Evolutionary conservation across 2,888 invertebrate genomes (phyloP), one percentile per base, ranked within the genome.

Genomic region (Gibbula magus): DNA sequence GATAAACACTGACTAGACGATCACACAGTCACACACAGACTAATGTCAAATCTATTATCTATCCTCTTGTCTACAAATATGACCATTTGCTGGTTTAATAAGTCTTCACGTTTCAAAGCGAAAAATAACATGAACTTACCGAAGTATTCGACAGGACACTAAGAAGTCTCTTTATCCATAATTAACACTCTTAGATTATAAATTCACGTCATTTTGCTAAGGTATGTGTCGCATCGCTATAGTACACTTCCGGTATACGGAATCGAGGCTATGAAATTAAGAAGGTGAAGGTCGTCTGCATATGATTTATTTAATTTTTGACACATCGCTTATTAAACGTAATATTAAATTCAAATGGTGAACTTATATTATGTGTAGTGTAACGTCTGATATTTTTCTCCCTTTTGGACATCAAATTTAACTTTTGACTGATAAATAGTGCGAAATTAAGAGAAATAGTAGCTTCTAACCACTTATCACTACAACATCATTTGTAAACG

Each of bases 131-230:
- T 45, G 13, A 45, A 45, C 45, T 45, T 45, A 45, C 45, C 45
- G 45, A 45, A 45, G 13, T 45, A 45, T 45, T 10, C 45, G 10
- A 10, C 13, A 45, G 10, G 45, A 45, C 45, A 10, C 45, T 45
- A 45, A 45, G 13, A 10, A 45, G 45, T 25, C 29, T 8, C 67
- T 35, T n/a, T 75, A 75, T 52, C 53, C 52, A 51, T 53, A 75
- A 75, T 51, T 53, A 75, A 75, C 70, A 70, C 35, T 25, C 25
- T 53, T 54, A 78, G 70, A 78, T 78, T 78, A 78, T 78, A 78
- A 82, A 82, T 81, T 81, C 81, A 81, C 77, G 80, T 82, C 82
- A 82, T 82, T 80, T 80, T 82, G 78, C 79, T 82, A 82, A 82
- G 82, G 82, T 82, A 82, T 82, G 82, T 82, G 79, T 77, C 75